Evolutionary conservation across 2,797 vertebrate species (phyloP).

Genomic region (Triplophysa yarkandensis): DNA sequence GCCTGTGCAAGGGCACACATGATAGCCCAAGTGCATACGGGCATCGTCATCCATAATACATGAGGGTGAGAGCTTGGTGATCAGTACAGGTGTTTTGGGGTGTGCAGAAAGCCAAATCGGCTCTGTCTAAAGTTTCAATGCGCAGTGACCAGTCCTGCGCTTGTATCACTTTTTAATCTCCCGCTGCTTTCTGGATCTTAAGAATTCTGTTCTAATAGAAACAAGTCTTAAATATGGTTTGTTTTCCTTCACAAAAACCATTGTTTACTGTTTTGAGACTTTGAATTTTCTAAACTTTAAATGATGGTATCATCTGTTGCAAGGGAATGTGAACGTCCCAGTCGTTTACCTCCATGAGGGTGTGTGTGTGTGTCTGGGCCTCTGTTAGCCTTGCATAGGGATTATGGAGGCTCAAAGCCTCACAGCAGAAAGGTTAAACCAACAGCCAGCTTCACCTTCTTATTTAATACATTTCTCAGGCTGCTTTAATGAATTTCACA

Average conservation of each 20-base stretch:
- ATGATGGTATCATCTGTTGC: slow-evolving; percentile 15
- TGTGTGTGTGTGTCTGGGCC: slow-evolving; percentile 20
- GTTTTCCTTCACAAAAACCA: background rate
- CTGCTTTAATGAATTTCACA: slow-evolving; percentile 99
- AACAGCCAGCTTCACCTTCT: slow-evolving; percentile 87
- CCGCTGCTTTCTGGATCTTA: slow-evolving; percentile 11
- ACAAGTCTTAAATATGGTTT: background rate
- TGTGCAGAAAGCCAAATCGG: slow-evolving; percentile 52
- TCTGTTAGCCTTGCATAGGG: slow-evolving; percentile 55
- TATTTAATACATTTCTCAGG: slow-evolving; percentile 99
- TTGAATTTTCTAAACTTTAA: slow-evolving; percentile 22
- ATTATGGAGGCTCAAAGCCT: slow-evolving; percentile 65
- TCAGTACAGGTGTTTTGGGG: slow-evolving; percentile 59
- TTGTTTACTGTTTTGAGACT: slow-evolving; percentile 2
- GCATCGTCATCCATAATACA: slow-evolving; percentile 94
- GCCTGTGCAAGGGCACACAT: slow-evolving; percentile 83
- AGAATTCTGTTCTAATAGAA: background rate
- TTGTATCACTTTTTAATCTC: slow-evolving; percentile 44
- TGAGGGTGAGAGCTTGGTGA: slow-evolving; percentile 82
- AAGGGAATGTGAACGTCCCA: slow-evolving; percentile 28
- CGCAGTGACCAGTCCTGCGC: slow-evolving; percentile 37
- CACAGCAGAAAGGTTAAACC: slow-evolving; percentile 85
- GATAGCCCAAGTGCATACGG: slow-evolving; percentile 91
- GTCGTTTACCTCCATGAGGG: slow-evolving; percentile 30
- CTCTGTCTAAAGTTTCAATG: slow-evolving; percentile 52